Evolutionary conservation across 1,140 invertebrate species (phyloP).

Genomic region (Saccostrea glomerata): DNA sequence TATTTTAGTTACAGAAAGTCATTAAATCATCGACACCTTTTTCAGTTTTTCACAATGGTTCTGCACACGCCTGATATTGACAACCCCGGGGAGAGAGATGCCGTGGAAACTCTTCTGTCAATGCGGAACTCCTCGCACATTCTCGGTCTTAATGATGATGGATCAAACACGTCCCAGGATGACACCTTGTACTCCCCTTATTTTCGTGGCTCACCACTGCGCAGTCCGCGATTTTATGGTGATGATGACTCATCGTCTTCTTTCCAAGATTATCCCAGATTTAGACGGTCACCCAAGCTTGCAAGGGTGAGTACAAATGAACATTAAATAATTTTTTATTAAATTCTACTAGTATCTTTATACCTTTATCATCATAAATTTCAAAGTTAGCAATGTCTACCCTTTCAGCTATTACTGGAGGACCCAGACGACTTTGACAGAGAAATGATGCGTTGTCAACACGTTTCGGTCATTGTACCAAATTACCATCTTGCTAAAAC

Average conservation of each 20-base stretch:
- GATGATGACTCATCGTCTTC: not conserved
- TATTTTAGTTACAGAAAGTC: no score
- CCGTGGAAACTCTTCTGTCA: slow-evolving; percentile 65
- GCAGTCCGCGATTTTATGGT: not conserved
- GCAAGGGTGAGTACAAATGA: slow-evolving; percentile 53
- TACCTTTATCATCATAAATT: not conserved
- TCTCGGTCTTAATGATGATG: slow-evolving; percentile 42
- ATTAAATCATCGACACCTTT: not conserved
- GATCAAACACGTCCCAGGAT: slow-evolving; percentile 20
- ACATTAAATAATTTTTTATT: no score
- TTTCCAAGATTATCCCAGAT: not conserved
- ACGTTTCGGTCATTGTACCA: slow-evolving; percentile 64
- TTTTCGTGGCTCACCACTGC: not conserved
- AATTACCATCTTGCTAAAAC: slow-evolving; percentile 38
- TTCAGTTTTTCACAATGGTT: not conserved
- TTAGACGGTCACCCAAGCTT: slow-evolving; percentile 60
- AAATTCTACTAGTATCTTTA: no score
- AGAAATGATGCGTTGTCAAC: slow-evolving; percentile 41
- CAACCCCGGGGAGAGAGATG: slow-evolving; percentile 61
- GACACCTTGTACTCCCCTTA: slow-evolving; percentile 1
- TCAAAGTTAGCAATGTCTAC: not conserved
- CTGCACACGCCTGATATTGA: not conserved
- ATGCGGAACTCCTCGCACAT: slow-evolving; percentile 59
- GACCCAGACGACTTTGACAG: slow-evolving; percentile 39
- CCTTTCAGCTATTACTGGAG: slow-evolving; percentile 60